These are phyloP conservation scores for Globodera ellingtonae DNA, from an alignment of 1,140 invertebrate genomes.

Conservation along the genomic window DNA sequence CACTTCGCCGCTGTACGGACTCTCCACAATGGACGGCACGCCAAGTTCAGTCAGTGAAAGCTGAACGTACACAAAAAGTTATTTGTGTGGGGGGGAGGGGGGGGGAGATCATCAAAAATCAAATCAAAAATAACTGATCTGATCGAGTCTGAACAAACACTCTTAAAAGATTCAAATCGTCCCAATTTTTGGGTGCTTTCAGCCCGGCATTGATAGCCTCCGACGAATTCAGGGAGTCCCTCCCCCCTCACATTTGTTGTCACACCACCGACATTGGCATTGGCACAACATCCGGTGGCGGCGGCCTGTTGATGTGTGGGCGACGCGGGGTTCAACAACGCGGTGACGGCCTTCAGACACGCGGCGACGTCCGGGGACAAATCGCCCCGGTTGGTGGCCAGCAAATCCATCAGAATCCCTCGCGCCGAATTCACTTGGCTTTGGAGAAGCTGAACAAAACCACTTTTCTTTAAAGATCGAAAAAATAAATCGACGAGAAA, in stretches of 20 bases:
- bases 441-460: slow-evolving; percentile 17
- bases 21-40: slow-evolving; percentile 37
- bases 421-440: slow-evolving; percentile 34
- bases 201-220: neutral
- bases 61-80: neutral
- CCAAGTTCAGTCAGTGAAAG: slow-evolving; percentile 32
- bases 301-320: neutral
- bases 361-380: slow-evolving; percentile 26
- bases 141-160: too few species aligned
- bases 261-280: neutral
- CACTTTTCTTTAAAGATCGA: too few species aligned
- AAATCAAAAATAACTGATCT: too few species aligned
- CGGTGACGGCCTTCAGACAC: slow-evolving; percentile 29
- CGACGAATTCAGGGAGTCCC: neutral
- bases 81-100: too few species aligned
- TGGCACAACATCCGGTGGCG: neutral
- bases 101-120: neutral
- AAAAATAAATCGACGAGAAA: too few species aligned
- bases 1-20: slow-evolving; percentile 37
- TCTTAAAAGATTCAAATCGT: neutral
- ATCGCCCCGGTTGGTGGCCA: slow-evolving; percentile 14
- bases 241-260: neutral
- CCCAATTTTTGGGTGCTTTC: neutral
- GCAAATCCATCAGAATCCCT: slow-evolving; percentile 32
- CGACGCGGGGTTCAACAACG: slow-evolving; percentile 10